These are phyloP conservation scores for Ephialtes manifestator DNA, from an alignment of 2,888 invertebrate species.

Conservation along the genomic window DNA sequence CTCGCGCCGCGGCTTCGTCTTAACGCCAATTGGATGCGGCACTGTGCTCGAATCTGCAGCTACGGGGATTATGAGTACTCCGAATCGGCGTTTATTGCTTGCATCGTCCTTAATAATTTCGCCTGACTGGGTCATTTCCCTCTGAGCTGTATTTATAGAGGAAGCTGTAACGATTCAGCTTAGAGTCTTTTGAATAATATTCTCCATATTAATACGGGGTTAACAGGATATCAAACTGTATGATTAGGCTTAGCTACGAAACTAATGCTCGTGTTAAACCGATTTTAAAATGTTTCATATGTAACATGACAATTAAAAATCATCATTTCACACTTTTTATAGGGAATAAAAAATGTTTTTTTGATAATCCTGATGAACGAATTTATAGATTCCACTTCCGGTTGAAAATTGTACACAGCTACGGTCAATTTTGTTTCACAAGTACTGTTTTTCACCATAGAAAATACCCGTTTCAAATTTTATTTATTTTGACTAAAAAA, in stretches of 20 bases:
- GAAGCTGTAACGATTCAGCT: conserved; percentile 38
- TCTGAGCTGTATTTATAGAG: conserved; percentile 48
- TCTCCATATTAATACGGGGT: neutral
- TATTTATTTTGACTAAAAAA: no score
- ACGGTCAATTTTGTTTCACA: no score
- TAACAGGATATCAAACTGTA: neutral
- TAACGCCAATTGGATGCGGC: conserved; percentile 25
- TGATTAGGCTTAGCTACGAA: neutral
- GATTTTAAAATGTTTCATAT: neutral
- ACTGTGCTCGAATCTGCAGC: conserved; percentile 15
- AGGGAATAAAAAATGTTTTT: no score
- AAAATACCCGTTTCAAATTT: no score
- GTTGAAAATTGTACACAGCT: no score
- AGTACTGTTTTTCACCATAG: no score
- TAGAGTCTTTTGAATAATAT: neutral
- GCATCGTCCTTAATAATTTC: conserved; percentile 1
- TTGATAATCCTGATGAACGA: no score
- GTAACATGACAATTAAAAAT: neutral
- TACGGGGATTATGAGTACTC: conserved; percentile 13
- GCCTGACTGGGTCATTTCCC: neutral
- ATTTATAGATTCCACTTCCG: no score
- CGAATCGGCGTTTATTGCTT: conserved; percentile 19
- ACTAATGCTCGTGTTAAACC: neutral
- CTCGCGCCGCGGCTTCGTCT: conserved; percentile 5
- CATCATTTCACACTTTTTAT: no score